Evolutionary conservation across 2,888 invertebrate genomes (phyloP).

Genomic region (Lepidonotus clava): DNA sequence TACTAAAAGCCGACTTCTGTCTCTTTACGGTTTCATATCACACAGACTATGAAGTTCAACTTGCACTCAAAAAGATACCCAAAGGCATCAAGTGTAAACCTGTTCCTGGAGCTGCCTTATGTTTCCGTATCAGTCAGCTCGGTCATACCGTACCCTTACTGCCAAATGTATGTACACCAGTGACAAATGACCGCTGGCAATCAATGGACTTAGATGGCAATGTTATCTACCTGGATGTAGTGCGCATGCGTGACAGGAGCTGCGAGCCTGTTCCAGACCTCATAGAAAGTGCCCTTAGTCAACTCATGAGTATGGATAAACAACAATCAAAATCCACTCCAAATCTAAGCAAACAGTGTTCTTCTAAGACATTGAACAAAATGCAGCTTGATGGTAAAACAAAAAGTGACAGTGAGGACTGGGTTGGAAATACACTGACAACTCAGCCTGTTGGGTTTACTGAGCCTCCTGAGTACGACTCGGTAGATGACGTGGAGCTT

Average conservation of each 20-base stretch:
- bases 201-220: slow-evolving; percentile 76
- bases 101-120: slow-evolving; percentile 67
- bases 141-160: slow-evolving; percentile 73
- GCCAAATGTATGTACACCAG: slow-evolving; percentile 72
- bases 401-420: background rate
- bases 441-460: background rate
- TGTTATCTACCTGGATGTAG: slow-evolving; percentile 69
- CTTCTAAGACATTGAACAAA: too few relatives aligned
- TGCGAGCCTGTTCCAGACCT: slow-evolving; percentile 37
- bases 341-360: too few relatives aligned
- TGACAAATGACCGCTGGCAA: slow-evolving; percentile 73
- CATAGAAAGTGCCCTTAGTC: background rate
- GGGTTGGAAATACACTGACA: background rate
- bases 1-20: slow-evolving; percentile 72
- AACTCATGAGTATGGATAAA: background rate
- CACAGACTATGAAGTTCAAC: slow-evolving; percentile 72
- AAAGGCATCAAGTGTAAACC: slow-evolving; percentile 65
- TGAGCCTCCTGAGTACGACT: background rate
- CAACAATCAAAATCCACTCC: too few relatives aligned
- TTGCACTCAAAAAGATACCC: slow-evolving; percentile 72
- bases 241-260: slow-evolving; percentile 24
- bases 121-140: slow-evolving; percentile 72
- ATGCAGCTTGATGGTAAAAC: too few relatives aligned
- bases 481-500: slow-evolving; percentile 7
- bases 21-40: slow-evolving; percentile 71